These are phyloP conservation scores for Syngnathus typhle DNA, from an alignment of 2,113 vertebrate genomes.

Conservation along the genomic window DNA sequence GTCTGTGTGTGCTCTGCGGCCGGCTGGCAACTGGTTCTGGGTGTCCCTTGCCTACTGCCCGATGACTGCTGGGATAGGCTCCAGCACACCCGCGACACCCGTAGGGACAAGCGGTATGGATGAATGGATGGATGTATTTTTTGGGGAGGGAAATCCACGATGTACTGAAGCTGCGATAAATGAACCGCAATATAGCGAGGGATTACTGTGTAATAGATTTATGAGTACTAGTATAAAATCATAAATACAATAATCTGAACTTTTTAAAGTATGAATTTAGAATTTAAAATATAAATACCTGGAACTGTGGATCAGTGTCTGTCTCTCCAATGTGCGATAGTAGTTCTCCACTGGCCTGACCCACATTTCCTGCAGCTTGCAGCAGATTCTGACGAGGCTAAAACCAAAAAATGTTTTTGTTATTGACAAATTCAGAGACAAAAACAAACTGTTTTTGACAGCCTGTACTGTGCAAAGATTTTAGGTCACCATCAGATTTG, in stretches of 20 bases:
- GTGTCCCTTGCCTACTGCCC: no score
- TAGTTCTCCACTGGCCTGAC: conserved; percentile 89
- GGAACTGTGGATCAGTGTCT: conserved; percentile 88
- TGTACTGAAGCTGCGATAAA: no score
- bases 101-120: no score
- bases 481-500: neutral
- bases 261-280: neutral
- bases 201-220: neutral
- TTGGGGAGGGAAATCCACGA: no score
- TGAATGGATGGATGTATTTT: no score
- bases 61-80: no score
- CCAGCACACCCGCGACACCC: no score
- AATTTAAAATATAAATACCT: conserved; percentile 65
- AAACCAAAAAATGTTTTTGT: neutral
- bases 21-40: no score
- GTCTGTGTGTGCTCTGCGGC: no score
- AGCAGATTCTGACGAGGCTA: conserved; percentile 94
- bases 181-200: no score
- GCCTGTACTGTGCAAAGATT: neutral
- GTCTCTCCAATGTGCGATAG: conserved; percentile 94
- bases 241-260: neutral
- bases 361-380: conserved; percentile 92
- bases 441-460: neutral
- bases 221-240: neutral
- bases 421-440: neutral